Conservation (phyloP, 2,797 vertebrate genomes). For the Gila robusta region DNA sequence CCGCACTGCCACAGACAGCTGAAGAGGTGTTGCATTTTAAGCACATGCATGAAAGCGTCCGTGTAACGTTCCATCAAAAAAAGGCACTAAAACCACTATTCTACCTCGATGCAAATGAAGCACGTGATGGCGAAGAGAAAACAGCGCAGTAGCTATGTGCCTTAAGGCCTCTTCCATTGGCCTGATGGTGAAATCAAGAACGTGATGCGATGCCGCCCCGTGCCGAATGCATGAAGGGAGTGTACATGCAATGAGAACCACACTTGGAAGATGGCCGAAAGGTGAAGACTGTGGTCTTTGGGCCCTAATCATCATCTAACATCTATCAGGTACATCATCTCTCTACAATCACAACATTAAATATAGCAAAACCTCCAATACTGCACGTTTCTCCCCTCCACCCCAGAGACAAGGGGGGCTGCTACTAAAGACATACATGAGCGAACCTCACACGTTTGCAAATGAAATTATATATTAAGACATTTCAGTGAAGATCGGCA, state of each 20-base stretch:
- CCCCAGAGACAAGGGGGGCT: conserved; percentile 33
- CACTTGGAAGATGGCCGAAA: conserved; percentile 50
- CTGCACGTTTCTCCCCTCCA: conserved; percentile 43
- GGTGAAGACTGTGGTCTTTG: conserved; percentile 48
- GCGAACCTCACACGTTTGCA: conserved; percentile 50
- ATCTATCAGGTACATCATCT: conserved; percentile 40
- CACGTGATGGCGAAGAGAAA: conserved; percentile 41
- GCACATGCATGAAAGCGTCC: conserved; percentile 55
- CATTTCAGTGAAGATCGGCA: conserved; percentile 78
- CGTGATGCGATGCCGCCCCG: conserved; percentile 29
- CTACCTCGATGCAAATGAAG: conserved; percentile 39
- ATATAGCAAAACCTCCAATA: conserved; percentile 57
- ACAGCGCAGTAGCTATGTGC: conserved; percentile 32
- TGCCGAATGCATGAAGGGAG: conserved; percentile 25
- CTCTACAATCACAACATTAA: conserved; percentile 53
- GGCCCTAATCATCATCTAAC: conserved; percentile 52
- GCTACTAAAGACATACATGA: conserved; percentile 57
- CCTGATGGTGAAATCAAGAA: conserved; percentile 47
- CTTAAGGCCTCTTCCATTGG: conserved; percentile 37
- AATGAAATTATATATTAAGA: conserved; percentile 82
- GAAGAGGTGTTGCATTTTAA: conserved; percentile 44
- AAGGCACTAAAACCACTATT: conserved; percentile 61
- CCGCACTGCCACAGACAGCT: conserved; percentile 33
- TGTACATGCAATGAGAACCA: conserved; percentile 53
- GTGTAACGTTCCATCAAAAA: conserved; percentile 51